Conservation (phyloP, 1,140 invertebrate species). For the Caenorhabditis briggsae region DNA sequence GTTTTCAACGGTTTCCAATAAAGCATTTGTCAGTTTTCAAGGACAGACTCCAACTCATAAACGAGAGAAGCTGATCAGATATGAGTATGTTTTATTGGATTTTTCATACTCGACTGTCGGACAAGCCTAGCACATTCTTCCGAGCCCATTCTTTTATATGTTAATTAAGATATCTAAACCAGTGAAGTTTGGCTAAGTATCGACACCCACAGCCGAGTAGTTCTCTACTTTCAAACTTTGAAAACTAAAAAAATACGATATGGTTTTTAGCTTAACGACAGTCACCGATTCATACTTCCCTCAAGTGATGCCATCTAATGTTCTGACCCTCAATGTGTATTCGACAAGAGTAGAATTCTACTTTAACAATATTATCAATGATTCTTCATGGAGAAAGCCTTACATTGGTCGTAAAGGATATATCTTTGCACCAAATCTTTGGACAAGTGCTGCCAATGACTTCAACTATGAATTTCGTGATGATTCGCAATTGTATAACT, state of each 20-base stretch:
- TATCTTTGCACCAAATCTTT: too few species aligned
- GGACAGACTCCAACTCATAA: conserved; percentile 17
- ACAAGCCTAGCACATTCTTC: too few species aligned
- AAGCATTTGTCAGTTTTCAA: neutral
- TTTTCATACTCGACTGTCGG: too few species aligned
- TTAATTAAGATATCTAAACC: too few species aligned
- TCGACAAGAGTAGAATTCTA: neutral
- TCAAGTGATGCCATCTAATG: neutral
- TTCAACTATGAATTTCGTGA: too few species aligned
- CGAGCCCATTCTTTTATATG: too few species aligned
- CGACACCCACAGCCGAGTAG: too few species aligned
- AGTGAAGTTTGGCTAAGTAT: too few species aligned
- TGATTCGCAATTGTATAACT: too few species aligned
- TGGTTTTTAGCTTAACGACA: neutral
- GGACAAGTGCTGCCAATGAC: too few species aligned
- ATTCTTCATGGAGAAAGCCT: neutral
- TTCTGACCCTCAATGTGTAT: neutral
- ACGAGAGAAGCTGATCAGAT: conserved; percentile 1
- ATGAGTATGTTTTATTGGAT: neutral
- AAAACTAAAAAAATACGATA: neutral
- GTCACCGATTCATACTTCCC: neutral
- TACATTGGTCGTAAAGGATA: neutral
- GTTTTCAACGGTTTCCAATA: too few species aligned
- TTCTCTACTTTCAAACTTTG: too few species aligned
- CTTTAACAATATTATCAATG: neutral